Base-by-base conservation (phyloP, 1,140 invertebrate species). In the Stegodyphus dumicola region DNA sequence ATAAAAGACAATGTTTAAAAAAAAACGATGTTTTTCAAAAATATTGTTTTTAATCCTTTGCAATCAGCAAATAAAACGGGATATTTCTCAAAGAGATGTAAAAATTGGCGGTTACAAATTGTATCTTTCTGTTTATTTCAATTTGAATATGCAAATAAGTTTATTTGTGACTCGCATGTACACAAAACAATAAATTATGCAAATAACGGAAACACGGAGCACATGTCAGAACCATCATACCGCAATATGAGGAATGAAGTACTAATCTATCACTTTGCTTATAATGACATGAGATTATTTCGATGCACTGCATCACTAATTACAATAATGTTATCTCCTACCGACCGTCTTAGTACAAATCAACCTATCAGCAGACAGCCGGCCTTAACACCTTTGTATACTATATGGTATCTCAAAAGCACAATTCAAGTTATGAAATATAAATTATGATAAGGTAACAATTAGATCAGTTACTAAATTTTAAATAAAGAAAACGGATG, bases 161-260 rank as follows among this genome's bases (percentile, higher is more conserved):
- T 33, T 69, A 69, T 73, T 56, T 76, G 64, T 77, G n/a, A 11
- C 52, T 6, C 4, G 51, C 52, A 69, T 18, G 60, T 56, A 56
- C 66, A 60, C 53, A 48, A 76, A 85, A 85, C 81, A 76, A 85
- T 85, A 85, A 85, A 85, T 85, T 85, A 85, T 85, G 81, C 81
- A 85, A 85, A 85, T 85, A 85, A 85, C 60, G 64, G 64, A 85
- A 85, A 81, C 79, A 81, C 54, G 48, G 74, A 85, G 74, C 81
- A 85, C 81, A 85, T 85, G 81, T 81, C 69, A 51, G 52, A 17
- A 67, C 7, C 52, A 56, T 73, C 67, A 6, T 70, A 15, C 65
- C 6, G 51, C 1, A 15, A 67, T 15, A 9, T 15, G 17, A 18
- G 51, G 48, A 75, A 69, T 33, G 17, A 10, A 48, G 56, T 60